Base-by-base conservation (phyloP, 2,113 vertebrate genomes). In the Todiramphus chloris region DNA sequence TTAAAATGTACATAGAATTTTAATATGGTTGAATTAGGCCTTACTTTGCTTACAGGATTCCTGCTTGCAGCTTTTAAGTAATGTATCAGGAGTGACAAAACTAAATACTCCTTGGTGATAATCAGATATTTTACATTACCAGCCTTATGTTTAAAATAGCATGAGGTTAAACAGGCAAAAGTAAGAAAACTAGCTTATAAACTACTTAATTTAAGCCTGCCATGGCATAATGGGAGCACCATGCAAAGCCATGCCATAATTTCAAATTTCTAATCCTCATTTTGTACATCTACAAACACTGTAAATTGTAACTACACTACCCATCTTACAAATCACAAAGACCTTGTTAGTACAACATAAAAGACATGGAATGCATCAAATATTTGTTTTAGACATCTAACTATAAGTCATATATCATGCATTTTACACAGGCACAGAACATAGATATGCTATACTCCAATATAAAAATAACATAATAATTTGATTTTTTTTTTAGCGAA, bases 1-100 rank as follows among this genome's bases (percentile, higher is more conserved):
- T 97, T 96, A 97, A 97, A 97, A 97, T 93, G 96, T 95, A 97
- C 92, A 93, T 5, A 78, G 93, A 96, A 96, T 96, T 97, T 96
- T 96, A 98, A 97, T 89, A 87, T 24, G 87, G 91, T 92, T 94
- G 84, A 98, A 96, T 55, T 91, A 91, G 81, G 91, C 59, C 74
- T 92, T 77, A 76, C 53, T 97, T 96, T 43, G 43, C 68, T 93
- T 95, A 90, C 25, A 87, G 66, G 33, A 55, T 76, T 83, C 44
- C 66, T 87, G 33, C 35, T 62, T 76, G 23, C 58, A 86, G 62
- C 59, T 67, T 85, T 80, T 55, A 90, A 86, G 64, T 77, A 73
- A 80, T 9, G 4, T 10, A 79, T 27, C 10, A 7, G 4, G 20
- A 92, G 11, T 37, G 6, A 56, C 50, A 84, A 82, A 93, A 75